These are phyloP conservation scores for Drosophila testacea DNA, from an alignment of 2,888 invertebrate species.

Conservation along the genomic window DNA sequence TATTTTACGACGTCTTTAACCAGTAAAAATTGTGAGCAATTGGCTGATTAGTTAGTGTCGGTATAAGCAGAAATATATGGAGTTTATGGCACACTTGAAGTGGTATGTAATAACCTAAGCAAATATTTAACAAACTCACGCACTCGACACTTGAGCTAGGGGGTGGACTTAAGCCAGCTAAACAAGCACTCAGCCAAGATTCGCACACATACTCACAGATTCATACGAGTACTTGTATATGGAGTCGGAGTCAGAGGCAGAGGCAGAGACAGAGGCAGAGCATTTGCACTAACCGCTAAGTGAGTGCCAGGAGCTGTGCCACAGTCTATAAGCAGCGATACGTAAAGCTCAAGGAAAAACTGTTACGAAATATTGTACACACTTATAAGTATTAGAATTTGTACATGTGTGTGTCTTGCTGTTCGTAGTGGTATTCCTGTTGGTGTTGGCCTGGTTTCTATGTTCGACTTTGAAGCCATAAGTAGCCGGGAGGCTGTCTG, in stretches of 20 bases:
- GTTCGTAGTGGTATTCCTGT: conserved; percentile 39
- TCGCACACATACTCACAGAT: conserved; percentile 32
- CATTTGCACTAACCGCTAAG: conserved; percentile 70
- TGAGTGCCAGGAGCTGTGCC: conserved; percentile 73
- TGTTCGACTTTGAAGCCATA: conserved; percentile 56
- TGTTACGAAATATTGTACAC: conserved; percentile 59
- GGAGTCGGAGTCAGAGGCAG: conserved; percentile 2
- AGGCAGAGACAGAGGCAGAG: conserved; percentile 23
- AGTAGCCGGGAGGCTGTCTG: conserved; percentile 71
- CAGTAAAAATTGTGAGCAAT: neutral
- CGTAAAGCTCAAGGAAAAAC: conserved; percentile 58
- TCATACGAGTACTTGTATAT: conserved; percentile 7
- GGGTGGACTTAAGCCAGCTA: conserved; percentile 48
- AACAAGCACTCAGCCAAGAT: conserved; percentile 59
- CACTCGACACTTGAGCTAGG: conserved; percentile 35
- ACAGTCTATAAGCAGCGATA: conserved; percentile 75
- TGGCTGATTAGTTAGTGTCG: conserved; percentile 5
- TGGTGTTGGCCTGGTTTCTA: conserved; percentile 52
- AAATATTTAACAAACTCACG: conserved; percentile 72
- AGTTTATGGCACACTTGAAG: conserved; percentile 25
- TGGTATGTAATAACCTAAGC: conserved; percentile 40
- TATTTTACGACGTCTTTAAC: neutral
- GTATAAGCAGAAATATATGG: neutral
- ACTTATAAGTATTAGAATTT: conserved; percentile 20
- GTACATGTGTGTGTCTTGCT: conserved; percentile 8